Percentiles rank a stretch among this genome's conserved stretches.
Evolutionary conservation across 92 coral and sea anemone genomes (phyloP).

Genomic region (Anthopleura xanthogrammica): DNA sequence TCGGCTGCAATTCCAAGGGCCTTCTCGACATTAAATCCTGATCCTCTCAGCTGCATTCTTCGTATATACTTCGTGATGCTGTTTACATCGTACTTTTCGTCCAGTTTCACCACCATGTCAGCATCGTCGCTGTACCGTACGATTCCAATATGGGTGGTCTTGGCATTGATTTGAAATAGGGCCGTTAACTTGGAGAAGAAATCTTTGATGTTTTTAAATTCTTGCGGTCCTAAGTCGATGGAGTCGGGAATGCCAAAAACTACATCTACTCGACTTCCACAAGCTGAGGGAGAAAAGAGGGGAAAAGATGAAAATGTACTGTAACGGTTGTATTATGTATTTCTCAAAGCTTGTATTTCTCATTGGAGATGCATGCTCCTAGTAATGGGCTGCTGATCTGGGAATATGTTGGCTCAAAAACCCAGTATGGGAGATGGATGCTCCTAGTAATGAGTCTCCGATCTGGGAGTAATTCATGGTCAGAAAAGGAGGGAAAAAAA

Average conservation of each 20-base stretch:
- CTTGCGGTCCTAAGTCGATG: constrained; percentile 24
- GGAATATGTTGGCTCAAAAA: no score
- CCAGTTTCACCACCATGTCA: constrained; percentile 40
- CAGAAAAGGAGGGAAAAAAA: neutral
- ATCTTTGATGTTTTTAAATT: constrained; percentile 33
- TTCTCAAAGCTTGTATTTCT: no score
- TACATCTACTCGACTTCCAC: constrained; percentile 63
- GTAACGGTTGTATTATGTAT: no score
- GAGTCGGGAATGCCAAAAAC: constrained; percentile 74
- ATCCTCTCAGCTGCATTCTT: constrained; percentile 46
- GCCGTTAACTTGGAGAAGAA: constrained; percentile 28
- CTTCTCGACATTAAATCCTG: constrained; percentile 32
- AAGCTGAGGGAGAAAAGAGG: constrained; percentile 36
- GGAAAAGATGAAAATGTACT: no score
- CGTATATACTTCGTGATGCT: constrained; percentile 17
- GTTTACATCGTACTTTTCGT: constrained; percentile 24
- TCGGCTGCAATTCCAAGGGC: constrained; percentile 66
- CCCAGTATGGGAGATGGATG: no score
- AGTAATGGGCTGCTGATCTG: no score
- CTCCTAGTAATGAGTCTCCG: no score
- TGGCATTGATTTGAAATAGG: constrained; percentile 37
- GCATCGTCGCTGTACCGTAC: constrained; percentile 56
- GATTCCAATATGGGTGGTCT: constrained; percentile 55
- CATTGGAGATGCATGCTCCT: no score
- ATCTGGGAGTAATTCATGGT: no score